phyloP scores from a whole-genome alignment of 1,140 invertebrate species.

The Nixonia krombeini region DNA sequence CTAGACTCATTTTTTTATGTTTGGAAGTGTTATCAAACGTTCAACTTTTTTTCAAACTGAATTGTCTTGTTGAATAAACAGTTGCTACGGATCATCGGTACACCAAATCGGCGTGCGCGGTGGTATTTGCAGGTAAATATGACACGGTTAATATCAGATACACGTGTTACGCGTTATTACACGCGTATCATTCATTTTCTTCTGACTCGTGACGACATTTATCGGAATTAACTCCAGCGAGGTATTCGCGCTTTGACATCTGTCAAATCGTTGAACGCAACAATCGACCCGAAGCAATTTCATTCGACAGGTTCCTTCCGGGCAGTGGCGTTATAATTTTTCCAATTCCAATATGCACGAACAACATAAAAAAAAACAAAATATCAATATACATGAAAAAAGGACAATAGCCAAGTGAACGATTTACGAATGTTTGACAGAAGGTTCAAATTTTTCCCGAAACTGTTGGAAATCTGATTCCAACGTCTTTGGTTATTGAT shows the following conservation, averaged over 20 bases:
- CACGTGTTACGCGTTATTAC: no score
- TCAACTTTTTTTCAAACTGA: no score
- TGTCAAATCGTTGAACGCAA: conserved; percentile 7
- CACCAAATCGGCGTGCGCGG: conserved; percentile 6
- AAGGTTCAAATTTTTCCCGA: no score
- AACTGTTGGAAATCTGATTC: not conserved
- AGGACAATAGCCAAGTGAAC: not conserved
- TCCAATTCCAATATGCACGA: no score
- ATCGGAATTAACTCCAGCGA: conserved; percentile 21
- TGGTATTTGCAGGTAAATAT: conserved; percentile 30
- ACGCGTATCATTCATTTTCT: conserved; percentile 17
- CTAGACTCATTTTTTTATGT: no score
- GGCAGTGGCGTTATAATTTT: no score
- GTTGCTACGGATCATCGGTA: no score
- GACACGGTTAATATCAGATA: conserved; percentile 16
- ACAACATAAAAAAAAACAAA: not conserved
- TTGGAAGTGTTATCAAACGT: no score
- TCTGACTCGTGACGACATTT: conserved; percentile 22
- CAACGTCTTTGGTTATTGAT: no score
- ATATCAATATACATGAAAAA: not conserved
- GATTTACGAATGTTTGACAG: no score
- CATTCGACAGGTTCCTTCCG: no score
- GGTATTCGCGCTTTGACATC: conserved; percentile 13
- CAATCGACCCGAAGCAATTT: conserved; percentile 5
- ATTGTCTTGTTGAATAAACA: no score